Conservation (phyloP, 2,888 invertebrate genomes). For the Spilarctia lutea region DNA sequence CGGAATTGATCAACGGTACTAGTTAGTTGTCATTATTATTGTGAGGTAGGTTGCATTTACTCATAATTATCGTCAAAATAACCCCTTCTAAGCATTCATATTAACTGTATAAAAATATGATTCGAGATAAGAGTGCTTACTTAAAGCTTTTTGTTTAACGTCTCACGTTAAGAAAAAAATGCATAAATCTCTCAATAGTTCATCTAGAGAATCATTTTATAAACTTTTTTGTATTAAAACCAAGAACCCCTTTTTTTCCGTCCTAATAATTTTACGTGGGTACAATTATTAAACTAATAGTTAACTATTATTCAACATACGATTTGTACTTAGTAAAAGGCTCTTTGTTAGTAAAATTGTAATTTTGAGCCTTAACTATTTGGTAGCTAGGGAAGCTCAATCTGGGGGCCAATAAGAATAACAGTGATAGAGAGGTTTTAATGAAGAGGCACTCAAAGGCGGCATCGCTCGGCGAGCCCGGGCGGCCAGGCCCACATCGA, state of each 20-base stretch:
- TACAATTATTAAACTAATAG: no score
- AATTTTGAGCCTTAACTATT: constrained; percentile 49
- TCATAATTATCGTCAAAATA: neutral
- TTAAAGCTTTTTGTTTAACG: no score
- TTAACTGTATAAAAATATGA: no score
- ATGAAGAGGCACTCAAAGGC: constrained; percentile 77
- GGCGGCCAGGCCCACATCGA: constrained; percentile 61
- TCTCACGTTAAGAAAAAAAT: neutral
- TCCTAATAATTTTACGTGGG: no score
- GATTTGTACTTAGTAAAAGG: constrained; percentile 8
- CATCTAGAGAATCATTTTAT: neutral
- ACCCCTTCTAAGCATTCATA: neutral
- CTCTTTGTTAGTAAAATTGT: constrained; percentile 54
- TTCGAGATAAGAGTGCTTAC: no score
- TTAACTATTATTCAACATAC: constrained; percentile 12
- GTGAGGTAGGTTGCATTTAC: neutral
- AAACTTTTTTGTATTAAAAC: neutral
- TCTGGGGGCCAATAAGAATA: constrained; percentile 69
- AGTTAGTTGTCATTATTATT: neutral
- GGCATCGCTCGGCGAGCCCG: constrained; percentile 56
- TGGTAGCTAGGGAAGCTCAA: constrained; percentile 39
- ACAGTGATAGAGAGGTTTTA: constrained; percentile 72
- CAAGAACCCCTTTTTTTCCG: neutral
- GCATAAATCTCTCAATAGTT: neutral
- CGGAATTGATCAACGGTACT: no score